Evolutionary conservation across 2,797 vertebrate species (phyloP), one percentile per base, ranked within the genome.

Genomic region (Epinephelus malabaricus): DNA sequence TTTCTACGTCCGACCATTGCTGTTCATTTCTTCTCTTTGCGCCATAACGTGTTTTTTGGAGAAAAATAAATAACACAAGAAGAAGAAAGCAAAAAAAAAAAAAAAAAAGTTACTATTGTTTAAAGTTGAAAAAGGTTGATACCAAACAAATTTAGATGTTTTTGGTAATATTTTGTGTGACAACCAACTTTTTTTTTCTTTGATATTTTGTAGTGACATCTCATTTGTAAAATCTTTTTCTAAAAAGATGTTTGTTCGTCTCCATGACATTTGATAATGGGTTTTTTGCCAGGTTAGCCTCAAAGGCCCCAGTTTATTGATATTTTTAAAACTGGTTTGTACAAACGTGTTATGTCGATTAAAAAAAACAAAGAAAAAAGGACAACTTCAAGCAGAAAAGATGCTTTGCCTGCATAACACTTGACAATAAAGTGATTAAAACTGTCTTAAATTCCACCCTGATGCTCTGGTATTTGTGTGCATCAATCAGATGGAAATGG

Each of bases 301-400:
- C 91, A 95, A 96, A 97, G 97, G 97, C 97, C 96, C 92, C 96
- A 95, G 96, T 96, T 97, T 94, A 94, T 96, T 96, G 97, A 98
- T 97, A 97, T 97, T 99, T 99, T 98, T 98, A 97, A 97, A 96
- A 96, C 95, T 96, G 97, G 94, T 99, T 99, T 99, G 98, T 99
- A 99, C 96, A 96, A 97, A 97, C 90, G 96, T 99, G 96, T 97
- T 96, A 97, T 96, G 97, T 97, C 96, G 91, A 96, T 96, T 94
- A 92, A 95, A 96, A 95, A 92, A 65, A 34, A 34, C 27, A 34
- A 8, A 34, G 8, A 66, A 78, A 86, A 84, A 81, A 89, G 53
- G 25, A 78, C n/a, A 85, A 88, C 49, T 76, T 87, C 18, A 79
- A 92, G 85, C 78, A 83, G 92, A 96, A 96, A 96, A 95, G 94